phyloP scores from a whole-genome alignment of 2,797 vertebrate genomes.

The Mormyrops attenuatus region DNA sequence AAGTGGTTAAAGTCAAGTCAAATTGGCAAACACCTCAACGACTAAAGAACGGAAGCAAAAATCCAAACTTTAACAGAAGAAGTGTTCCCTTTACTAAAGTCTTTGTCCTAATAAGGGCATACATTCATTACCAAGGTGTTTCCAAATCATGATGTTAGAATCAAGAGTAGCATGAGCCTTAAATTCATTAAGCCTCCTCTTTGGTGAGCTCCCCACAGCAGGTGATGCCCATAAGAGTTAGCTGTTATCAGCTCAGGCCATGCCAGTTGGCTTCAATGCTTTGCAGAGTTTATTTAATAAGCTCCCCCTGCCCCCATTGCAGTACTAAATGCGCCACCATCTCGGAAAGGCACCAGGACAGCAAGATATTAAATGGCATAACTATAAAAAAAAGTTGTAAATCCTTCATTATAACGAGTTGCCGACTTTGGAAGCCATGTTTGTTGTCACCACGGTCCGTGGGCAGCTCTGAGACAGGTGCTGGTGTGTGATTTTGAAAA shows the following conservation, averaged over 20 bases:
- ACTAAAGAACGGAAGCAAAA: conserved; percentile 19
- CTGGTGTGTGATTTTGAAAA: neutral
- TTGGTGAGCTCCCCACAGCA: conserved; percentile 49
- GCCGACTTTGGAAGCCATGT: conserved; percentile 47
- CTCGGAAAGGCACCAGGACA: conserved; percentile 46
- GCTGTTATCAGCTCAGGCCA: conserved; percentile 69
- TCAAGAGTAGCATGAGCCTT: conserved; percentile 37
- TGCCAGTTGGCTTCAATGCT: conserved; percentile 65
- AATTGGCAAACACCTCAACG: conserved; percentile 20
- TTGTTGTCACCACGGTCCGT: conserved; percentile 36
- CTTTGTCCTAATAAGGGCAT: conserved; percentile 41
- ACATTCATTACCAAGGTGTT: conserved; percentile 51
- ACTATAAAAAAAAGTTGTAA: conserved; percentile 51
- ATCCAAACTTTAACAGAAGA: conserved; percentile 22
- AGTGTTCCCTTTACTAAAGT: conserved; percentile 27
- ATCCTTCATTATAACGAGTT: conserved; percentile 58
- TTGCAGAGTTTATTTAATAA: conserved; percentile 66
- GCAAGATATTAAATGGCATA: conserved; percentile 51
- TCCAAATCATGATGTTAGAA: conserved; percentile 56
- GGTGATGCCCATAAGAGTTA: conserved; percentile 61
- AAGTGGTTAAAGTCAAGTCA: conserved; percentile 25
- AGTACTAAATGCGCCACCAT: conserved; percentile 54
- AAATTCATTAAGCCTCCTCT: conserved; percentile 40
- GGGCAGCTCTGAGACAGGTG: conserved; percentile 33
- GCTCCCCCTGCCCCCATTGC: conserved; percentile 40